Evolutionary conservation across 2,797 vertebrate genomes (phyloP).

Genomic region (Choloepus didactylus): DNA sequence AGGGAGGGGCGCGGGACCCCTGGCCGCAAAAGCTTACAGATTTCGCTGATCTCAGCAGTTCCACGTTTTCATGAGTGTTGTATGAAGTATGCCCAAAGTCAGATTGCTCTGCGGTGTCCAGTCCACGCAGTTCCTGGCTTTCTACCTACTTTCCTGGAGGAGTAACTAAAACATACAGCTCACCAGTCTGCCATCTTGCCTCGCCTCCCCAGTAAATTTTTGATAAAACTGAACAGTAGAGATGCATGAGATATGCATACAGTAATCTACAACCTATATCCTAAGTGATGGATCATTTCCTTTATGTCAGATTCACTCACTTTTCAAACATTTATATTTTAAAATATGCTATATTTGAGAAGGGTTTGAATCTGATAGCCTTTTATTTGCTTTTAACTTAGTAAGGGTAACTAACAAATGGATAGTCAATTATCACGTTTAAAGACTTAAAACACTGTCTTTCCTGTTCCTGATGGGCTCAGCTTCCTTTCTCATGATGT

Average conservation of each 20-base stretch:
- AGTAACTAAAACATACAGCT: no score
- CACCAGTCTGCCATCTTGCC: no score
- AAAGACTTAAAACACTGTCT: neutral
- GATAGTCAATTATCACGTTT: neutral
- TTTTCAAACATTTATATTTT: slow-evolving; percentile 66
- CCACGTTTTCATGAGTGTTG: no score
- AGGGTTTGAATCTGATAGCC: neutral
- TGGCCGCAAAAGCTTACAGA: no score
- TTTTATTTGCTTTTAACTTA: slow-evolving; percentile 48
- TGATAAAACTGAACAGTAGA: slow-evolving; percentile 58
- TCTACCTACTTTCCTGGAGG: no score
- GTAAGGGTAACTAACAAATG: neutral
- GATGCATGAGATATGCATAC: slow-evolving; percentile 32
- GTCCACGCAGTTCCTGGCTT: no score
- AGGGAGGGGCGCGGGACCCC: no score
- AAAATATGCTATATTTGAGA: slow-evolving; percentile 54
- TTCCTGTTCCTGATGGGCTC: neutral
- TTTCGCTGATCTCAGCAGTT: no score
- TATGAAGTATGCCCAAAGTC: no score
- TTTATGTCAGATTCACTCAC: slow-evolving; percentile 51
- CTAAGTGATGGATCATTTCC: slow-evolving; percentile 59
- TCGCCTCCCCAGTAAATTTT: neutral
- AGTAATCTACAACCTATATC: slow-evolving; percentile 74
- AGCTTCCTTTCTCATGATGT: neutral
- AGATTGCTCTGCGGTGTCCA: no score